Evolutionary conservation across 2,888 invertebrate genomes (phyloP), one percentile per base, ranked within the genome.

Genomic region (Athripsodes cinereus): DNA sequence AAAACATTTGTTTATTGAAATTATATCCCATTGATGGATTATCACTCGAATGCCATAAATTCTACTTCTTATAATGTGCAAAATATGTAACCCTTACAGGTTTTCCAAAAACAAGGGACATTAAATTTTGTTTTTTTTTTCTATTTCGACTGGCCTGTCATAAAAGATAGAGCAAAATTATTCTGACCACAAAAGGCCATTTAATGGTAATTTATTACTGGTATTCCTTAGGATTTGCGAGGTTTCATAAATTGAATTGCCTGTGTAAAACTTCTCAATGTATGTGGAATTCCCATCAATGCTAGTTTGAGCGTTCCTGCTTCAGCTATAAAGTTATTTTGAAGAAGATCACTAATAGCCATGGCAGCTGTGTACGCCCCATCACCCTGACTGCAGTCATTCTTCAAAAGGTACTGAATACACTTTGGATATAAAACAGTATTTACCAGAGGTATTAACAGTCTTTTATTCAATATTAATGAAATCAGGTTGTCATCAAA

Each of bases 281-380:
- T 62, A 0, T 69, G 34, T 0, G 78, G 78, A 0, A 74, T 69
- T 0, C 74, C 72, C 2, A 69, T 62, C 3, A 67, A 66, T 56
- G 72, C 55, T 0, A 78, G 67, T 22, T 70, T 68, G 0, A 79
- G 63, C 51, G 75, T 72, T 1, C 78, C 78, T 0, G 76, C 78
- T 59, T 79, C 78, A 0, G 77, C 74, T 1, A 70, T 52, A 51
- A 66, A 72, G 48, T 71, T 69, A 0, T 72, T 73, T 20, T 68
- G 67, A 1, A 69, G 46, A 1, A 79, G 69, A 60, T 74, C 70
- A 0, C 53, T 53, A 2, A 69, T 67, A 0, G 76, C 75, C 76
- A 75, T 74, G 10, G 68, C 57, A 1, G 71, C 65, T 0, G 71
- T 69, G 64, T 75, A 76, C 13, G 44, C 20, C 19, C 34, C 26